Conservation (phyloP, 2,888 invertebrate species). For the Agrilus biguttatus region DNA sequence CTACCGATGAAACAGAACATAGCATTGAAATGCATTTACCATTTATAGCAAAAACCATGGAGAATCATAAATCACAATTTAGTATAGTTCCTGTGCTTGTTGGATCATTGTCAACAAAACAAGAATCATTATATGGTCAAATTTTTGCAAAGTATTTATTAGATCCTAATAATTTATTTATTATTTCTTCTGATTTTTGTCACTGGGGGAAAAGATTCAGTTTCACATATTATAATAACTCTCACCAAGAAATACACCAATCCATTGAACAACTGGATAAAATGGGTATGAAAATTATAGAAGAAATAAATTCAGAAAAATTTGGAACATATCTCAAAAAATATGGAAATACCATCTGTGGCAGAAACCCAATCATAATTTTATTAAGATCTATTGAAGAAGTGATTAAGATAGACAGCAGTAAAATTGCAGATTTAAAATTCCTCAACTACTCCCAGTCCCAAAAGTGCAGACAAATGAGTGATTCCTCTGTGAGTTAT, state of each 20-base stretch:
- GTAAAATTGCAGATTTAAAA: slow-evolving; percentile 47
- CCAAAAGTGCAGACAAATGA: slow-evolving; percentile 63
- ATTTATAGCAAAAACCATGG: slow-evolving; percentile 91
- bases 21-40: slow-evolving; percentile 97
- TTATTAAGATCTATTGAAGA: slow-evolving; percentile 60
- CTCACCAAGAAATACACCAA: slow-evolving; percentile 66
- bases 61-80: slow-evolving; percentile 71
- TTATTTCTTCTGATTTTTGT: slow-evolving; percentile 94
- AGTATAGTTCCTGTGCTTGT: slow-evolving; percentile 88
- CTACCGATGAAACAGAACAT: slow-evolving; percentile 89
- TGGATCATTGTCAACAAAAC: slow-evolving; percentile 72
- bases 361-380: slow-evolving; percentile 87
- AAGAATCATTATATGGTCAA: slow-evolving; percentile 72
- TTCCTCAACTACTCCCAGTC: slow-evolving; percentile 92
- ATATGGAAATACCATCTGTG: slow-evolving; percentile 94
- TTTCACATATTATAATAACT: slow-evolving; percentile 64
- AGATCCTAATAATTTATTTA: slow-evolving; percentile 76
- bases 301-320: slow-evolving; percentile 61
- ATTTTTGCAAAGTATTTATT: slow-evolving; percentile 75
- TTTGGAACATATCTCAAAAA: slow-evolving; percentile 83
- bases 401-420: slow-evolving; percentile 29
- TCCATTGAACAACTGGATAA: slow-evolving; percentile 82
- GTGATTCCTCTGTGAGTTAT: slow-evolving; percentile 93
- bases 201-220: slow-evolving; percentile 87
- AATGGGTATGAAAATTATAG: slow-evolving; percentile 90